phyloP scores from a whole-genome alignment of 2,888 invertebrate species.

The Punctoribates punctum region DNA sequence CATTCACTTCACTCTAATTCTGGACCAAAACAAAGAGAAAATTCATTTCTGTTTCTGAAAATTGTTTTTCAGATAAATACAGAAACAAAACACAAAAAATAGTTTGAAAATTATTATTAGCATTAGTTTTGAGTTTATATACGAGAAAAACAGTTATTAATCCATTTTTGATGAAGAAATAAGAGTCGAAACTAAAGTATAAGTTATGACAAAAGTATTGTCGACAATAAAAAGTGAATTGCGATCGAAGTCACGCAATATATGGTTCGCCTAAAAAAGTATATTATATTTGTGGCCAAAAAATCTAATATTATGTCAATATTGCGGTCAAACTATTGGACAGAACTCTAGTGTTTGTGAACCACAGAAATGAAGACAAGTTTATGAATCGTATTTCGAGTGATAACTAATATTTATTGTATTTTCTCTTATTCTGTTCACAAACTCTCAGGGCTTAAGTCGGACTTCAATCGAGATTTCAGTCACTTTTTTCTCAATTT shows the following conservation, averaged over 20 bases:
- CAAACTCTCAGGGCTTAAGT: not conserved
- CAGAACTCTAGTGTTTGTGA: not conserved
- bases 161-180: slow-evolving; percentile 16
- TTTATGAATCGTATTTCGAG: not conserved
- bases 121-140: not conserved
- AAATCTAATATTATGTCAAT: not conserved
- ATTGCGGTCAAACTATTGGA: not conserved
- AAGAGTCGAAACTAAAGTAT: not conserved
- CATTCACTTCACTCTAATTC: not conserved
- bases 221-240: not conserved
- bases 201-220: no score
- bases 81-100: no score
- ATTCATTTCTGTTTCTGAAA: not conserved
- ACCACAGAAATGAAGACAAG: no score
- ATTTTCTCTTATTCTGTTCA: not conserved
- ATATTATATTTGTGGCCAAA: not conserved
- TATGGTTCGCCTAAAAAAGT: not conserved
- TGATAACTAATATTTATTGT: slow-evolving; percentile 25
- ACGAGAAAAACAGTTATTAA: slow-evolving; percentile 10
- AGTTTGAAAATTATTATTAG: not conserved
- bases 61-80: not conserved
- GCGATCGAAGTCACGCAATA: slow-evolving; percentile 15
- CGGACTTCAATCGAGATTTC: no score
- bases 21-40: not conserved
- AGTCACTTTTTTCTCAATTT: not conserved